Evolutionary conservation across 2,888 invertebrate genomes (phyloP), one percentile per base, ranked within the genome.

Genomic region (Drosophila neonasuta): DNA sequence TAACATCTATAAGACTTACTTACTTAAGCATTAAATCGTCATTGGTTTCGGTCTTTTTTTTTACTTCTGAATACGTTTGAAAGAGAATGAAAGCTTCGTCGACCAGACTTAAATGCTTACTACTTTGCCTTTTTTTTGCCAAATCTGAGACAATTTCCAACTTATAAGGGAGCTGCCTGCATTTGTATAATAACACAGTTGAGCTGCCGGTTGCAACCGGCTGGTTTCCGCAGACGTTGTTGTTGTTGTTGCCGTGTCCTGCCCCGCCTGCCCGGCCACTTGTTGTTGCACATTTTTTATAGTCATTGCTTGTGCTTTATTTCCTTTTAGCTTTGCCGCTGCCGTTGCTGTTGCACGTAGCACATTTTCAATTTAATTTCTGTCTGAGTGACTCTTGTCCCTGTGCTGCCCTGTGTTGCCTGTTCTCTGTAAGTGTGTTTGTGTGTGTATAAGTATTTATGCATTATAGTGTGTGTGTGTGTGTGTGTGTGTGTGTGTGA

Each of bases 301-400:
- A 45, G 42, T 42, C 59, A 45, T 65, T 62, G 68, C 67, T 44
- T 71, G 68, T 59, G 83, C 75, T 79, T 80, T 80, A 79, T 81
- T 81, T 81, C 79, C 80, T 77, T 77, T 83, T 79, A 75, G 79
- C 64, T 46, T 46, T 34, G 55, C 46, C 46, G 34, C 32, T 42
- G 29, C 39, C 59, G 64, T 45, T 54, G 54, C 46, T 41, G 50
- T 55, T 72, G 77, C 80, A 83, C 75, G 74, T 68, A 80, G 69
- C 69, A 77, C 79, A 83, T 79, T 83, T 82, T 81, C 81, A 83
- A 82, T 82, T 82, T 82, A 83, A 82, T 83, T 82, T 83, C 81
- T 81, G 83, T 83, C 80, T 82, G 81, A 64, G 71, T 64, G 69
- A 63, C 64, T 65, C 58, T 54, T 49, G 32, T 64, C 55, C 45